These are phyloP conservation scores for Teinopalpus imperialis DNA, from an alignment of 2,888 invertebrate species.

Conservation along the genomic window DNA sequence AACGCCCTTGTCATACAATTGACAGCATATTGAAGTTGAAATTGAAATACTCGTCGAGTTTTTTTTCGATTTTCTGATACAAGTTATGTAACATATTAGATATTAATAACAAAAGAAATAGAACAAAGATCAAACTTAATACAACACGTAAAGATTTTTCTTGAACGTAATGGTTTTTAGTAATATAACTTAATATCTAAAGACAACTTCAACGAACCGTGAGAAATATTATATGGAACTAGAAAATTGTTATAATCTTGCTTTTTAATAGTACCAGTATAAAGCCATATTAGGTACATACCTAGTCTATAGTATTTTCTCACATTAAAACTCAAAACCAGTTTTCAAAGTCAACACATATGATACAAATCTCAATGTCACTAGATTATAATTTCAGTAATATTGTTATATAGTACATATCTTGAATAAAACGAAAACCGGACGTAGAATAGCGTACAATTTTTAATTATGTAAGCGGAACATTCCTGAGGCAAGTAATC, in stretches of 20 bases:
- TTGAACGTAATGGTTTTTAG: no score
- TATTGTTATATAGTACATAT: slow-evolving; percentile 40
- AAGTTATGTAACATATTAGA: slow-evolving; percentile 2
- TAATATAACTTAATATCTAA: no score
- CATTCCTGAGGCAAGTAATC: slow-evolving; percentile 25
- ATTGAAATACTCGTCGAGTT: slow-evolving; percentile 14
- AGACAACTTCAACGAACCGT: no score
- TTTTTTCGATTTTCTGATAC: neutral
- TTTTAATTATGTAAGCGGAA: slow-evolving; percentile 69
- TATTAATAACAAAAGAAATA: no score
- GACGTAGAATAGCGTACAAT: slow-evolving; percentile 32
- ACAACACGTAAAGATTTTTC: no score
- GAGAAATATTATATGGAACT: no score
- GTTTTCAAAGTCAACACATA: slow-evolving; percentile 17
- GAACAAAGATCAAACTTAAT: no score
- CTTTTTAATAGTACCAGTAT: no score
- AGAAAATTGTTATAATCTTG: no score
- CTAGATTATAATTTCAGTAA: slow-evolving; percentile 7
- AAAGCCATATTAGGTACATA: no score
- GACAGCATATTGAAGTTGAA: slow-evolving; percentile 14
- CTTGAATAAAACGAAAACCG: slow-evolving; percentile 4
- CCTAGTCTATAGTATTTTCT: neutral
- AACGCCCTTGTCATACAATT: slow-evolving; percentile 54
- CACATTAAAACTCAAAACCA: slow-evolving; percentile 7
- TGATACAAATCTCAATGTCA: neutral